A percentile compares a stretch with the other conserved stretches of the same genome.
phyloP scores from a whole-genome alignment of 2,797 vertebrate genomes.

The Hephaestus fuliginosus region DNA sequence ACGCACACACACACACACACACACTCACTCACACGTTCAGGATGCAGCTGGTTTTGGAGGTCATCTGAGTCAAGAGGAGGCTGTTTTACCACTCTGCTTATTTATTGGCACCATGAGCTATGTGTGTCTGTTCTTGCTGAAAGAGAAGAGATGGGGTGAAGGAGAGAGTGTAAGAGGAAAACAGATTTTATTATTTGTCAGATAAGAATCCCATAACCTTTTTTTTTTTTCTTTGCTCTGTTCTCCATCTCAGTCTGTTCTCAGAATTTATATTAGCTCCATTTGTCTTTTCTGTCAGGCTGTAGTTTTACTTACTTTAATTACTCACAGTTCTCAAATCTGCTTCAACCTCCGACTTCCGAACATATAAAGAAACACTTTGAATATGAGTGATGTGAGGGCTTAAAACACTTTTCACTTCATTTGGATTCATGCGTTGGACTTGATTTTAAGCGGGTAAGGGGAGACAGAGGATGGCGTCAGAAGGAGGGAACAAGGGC shows the following conservation, averaged over 20 bases:
- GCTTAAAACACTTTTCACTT: conserved; percentile 47
- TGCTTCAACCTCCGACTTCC: conserved; percentile 14
- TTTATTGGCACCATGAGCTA: conserved; percentile 36
- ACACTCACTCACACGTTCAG: conserved; percentile 24
- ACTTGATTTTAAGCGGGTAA: conserved; percentile 26
- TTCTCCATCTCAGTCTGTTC: neutral
- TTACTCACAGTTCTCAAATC: conserved; percentile 20
- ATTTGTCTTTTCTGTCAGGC: conserved; percentile 39
- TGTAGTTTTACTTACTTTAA: conserved; percentile 21
- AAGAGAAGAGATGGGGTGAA: conserved; percentile 8
- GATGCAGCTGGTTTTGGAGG: conserved; percentile 37
- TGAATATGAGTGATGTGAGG: conserved; percentile 33
- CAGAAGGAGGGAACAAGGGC: conserved; percentile 38
- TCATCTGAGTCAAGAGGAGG: conserved; percentile 24
- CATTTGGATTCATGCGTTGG: conserved; percentile 55
- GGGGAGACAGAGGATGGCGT: conserved; percentile 38
- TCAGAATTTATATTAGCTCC: conserved; percentile 15
- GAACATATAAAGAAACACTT: conserved; percentile 35
- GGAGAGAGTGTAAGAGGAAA: conserved; percentile 1
- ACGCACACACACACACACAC: conserved; percentile 41
- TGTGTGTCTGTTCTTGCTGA: neutral
- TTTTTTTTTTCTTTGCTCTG: conserved; percentile 22
- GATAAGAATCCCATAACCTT: conserved; percentile 35
- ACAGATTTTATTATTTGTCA: conserved; percentile 31
- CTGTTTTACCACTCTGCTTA: conserved; percentile 43